Evolutionary conservation across 2,888 invertebrate species (phyloP).

Genomic region (Teleogryllus oceanicus): DNA sequence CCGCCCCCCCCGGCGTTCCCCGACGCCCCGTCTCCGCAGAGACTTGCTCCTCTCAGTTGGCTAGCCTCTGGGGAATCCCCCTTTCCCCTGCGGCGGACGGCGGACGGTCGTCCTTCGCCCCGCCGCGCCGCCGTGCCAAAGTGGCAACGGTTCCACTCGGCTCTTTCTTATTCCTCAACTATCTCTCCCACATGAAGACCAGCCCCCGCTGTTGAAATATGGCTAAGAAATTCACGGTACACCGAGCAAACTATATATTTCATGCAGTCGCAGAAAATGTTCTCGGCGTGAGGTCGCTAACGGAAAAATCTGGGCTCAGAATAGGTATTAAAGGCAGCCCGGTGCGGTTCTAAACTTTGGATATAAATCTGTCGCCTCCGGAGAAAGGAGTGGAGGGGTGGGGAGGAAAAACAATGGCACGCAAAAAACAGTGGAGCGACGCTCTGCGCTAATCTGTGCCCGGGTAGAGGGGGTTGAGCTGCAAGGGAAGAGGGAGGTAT

Average conservation of each 20-base stretch:
- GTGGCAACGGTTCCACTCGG: neutral
- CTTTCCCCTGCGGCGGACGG: neutral
- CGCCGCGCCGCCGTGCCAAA: neutral
- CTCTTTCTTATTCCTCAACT: neutral
- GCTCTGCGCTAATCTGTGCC: neutral
- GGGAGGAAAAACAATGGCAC: neutral
- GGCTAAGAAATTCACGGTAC: slow-evolving; percentile 18
- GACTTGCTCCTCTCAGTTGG: too few species aligned
- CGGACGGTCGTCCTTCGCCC: neutral
- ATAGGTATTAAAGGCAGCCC: slow-evolving; percentile 18
- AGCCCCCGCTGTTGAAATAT: neutral
- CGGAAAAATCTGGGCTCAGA: neutral
- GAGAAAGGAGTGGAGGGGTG: neutral
- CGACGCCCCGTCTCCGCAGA: neutral
- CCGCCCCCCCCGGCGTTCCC: neutral
- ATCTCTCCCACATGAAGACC: too few species aligned
- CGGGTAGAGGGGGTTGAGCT: neutral
- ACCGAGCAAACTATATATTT: slow-evolving; percentile 18
- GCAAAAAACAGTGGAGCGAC: slow-evolving; percentile 6
- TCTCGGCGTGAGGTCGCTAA: neutral
- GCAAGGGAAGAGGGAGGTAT: neutral
- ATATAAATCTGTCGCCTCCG: neutral
- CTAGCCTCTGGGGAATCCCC: too few species aligned
- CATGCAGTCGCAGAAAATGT: slow-evolving; percentile 18
- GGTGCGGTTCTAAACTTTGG: neutral